These are phyloP conservation scores for Brenthis hecate DNA, from an alignment of 2,888 invertebrate species.

Conservation along the genomic window DNA sequence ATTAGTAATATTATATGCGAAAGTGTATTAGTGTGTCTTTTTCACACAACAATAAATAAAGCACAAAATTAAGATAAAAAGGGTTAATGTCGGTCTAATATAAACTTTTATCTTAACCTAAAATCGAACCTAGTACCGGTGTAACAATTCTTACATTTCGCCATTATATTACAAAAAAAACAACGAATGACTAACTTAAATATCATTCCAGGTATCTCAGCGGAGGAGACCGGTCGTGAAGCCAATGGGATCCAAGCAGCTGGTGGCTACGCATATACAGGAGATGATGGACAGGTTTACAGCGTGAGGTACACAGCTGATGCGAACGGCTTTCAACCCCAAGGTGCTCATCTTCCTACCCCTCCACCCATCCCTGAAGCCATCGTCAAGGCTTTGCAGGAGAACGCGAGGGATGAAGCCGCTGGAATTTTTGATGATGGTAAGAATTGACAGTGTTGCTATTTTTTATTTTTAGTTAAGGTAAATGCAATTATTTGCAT, in stretches of 20 bases:
- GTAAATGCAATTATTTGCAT: not conserved
- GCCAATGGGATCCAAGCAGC: slow-evolving; percentile 76
- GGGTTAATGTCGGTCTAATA: too few relatives aligned
- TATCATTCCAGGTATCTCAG: slow-evolving; percentile 64
- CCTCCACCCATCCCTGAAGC: slow-evolving; percentile 83
- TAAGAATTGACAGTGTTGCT: slow-evolving; percentile 43
- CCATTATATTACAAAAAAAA: too few relatives aligned
- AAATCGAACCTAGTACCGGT: too few relatives aligned
- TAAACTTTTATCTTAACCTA: too few relatives aligned
- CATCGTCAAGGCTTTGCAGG: slow-evolving; percentile 75
- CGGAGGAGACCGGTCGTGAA: slow-evolving; percentile 68
- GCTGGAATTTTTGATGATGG: slow-evolving; percentile 80
- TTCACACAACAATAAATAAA: too few relatives aligned
- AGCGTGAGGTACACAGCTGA: slow-evolving; percentile 75
- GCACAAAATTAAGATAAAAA: too few relatives aligned
- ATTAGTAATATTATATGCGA: too few relatives aligned
- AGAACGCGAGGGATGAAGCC: slow-evolving; percentile 80
- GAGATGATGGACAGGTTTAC: slow-evolving; percentile 83
- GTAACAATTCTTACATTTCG: too few relatives aligned
- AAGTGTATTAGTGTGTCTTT: too few relatives aligned
- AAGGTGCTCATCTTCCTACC: slow-evolving; percentile 82
- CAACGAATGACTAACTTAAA: too few relatives aligned
- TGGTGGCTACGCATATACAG: slow-evolving; percentile 83
- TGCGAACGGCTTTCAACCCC: slow-evolving; percentile 76
- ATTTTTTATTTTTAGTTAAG: not conserved